A percentile compares a stretch with the other conserved stretches of the same genome.
phyloP scores from a whole-genome alignment of 2,113 vertebrate species.

The Chaenocephalus aceratus region DNA sequence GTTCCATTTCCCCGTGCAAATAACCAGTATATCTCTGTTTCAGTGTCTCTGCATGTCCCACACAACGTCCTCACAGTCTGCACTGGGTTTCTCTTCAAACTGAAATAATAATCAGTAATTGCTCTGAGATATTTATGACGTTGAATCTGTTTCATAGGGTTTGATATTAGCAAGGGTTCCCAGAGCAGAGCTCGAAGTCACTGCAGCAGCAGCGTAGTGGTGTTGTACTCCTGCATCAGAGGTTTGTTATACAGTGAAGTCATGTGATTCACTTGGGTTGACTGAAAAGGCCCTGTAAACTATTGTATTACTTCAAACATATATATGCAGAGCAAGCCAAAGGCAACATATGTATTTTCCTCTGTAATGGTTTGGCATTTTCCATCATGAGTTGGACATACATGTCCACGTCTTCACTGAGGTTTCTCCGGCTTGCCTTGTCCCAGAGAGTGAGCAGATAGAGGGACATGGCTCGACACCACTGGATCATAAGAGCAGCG shows the following conservation, averaged over 20 bases:
- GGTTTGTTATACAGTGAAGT: slow-evolving; percentile 32
- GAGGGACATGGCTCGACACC: slow-evolving; percentile 51
- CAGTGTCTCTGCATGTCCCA: slow-evolving; percentile 9
- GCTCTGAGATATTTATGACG: not conserved
- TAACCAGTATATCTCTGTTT: not conserved
- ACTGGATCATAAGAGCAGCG: slow-evolving; percentile 49
- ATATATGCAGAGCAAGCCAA: not conserved
- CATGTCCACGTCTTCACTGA: slow-evolving; percentile 42
- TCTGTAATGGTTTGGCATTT: slow-evolving; percentile 55
- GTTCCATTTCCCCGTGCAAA: not conserved
- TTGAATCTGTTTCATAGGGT: not conserved
- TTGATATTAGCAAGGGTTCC: not conserved
- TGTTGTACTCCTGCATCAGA: slow-evolving; percentile 6
- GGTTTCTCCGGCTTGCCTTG: slow-evolving; percentile 68
- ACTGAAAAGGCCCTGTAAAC: slow-evolving; percentile 3
- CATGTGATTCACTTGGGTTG: no score
- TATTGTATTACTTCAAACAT: slow-evolving; percentile 13
- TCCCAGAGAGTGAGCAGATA: slow-evolving; percentile 51
- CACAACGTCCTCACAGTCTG: not conserved
- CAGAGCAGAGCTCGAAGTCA: not conserved
- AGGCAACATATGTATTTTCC: not conserved
- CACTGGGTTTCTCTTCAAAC: slow-evolving; percentile 20
- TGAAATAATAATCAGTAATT: slow-evolving; percentile 1
- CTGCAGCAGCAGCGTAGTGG: not conserved
- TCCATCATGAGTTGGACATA: slow-evolving; percentile 61